phyloP scores from a whole-genome alignment of 1,140 invertebrate genomes.

The Drosophila orena region DNA sequence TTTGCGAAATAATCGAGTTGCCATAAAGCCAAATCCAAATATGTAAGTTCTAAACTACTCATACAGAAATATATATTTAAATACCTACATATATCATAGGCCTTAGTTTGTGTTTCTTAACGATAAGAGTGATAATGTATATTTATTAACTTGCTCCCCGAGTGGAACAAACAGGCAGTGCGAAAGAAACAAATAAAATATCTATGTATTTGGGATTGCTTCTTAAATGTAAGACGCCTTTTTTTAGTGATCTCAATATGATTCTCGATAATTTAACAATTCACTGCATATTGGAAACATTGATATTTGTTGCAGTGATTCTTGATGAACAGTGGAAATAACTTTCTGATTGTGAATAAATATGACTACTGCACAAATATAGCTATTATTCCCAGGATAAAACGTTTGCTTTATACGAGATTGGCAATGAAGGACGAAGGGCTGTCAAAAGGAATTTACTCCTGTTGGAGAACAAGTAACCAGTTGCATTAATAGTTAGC shows the following conservation, averaged over 20 bases:
- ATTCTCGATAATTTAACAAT: no score
- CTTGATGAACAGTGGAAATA: no score
- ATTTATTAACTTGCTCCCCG: constrained; percentile 53
- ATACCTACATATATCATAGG: constrained; percentile 63
- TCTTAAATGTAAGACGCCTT: constrained; percentile 15
- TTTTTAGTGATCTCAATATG: constrained; percentile 1
- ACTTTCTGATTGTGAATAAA: no score
- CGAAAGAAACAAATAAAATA: constrained; percentile 47
- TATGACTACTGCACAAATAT: no score
- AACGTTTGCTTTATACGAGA: no score
- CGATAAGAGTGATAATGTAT: constrained; percentile 77
- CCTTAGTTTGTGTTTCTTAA: constrained; percentile 77
- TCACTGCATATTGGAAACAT: no score
- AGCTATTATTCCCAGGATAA: no score
- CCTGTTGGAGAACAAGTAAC: no score
- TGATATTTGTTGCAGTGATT: no score
- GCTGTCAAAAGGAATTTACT: no score
- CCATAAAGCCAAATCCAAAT: constrained; percentile 24
- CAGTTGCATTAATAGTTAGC: no score
- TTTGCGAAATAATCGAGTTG: constrained; percentile 3
- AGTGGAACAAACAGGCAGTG: constrained; percentile 19
- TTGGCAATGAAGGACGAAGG: no score
- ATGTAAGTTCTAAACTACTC: constrained; percentile 50
- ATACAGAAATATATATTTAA: constrained; percentile 37
- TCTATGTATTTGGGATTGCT: constrained; percentile 59